These are phyloP conservation scores for Eilema depressum DNA, from an alignment of 2,888 invertebrate genomes.

Conservation along the genomic window DNA sequence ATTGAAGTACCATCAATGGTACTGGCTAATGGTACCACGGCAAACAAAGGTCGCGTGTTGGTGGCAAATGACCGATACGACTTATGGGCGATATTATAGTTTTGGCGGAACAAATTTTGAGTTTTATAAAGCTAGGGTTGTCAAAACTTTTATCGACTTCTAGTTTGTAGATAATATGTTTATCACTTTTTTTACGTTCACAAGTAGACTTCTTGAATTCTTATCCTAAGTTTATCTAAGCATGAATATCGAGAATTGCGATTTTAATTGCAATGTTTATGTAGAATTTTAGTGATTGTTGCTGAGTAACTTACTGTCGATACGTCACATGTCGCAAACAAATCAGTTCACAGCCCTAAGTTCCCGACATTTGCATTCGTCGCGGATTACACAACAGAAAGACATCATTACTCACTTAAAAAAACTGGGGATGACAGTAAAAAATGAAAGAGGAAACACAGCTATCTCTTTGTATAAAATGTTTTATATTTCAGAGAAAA, in stretches of 20 bases:
- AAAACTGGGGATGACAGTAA: conserved; percentile 46
- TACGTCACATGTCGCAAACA: not conserved
- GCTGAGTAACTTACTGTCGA: not conserved
- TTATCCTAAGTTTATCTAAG: not conserved
- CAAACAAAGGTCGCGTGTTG: too few relatives aligned
- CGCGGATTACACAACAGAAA: conserved; percentile 37
- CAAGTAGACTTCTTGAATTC: not conserved
- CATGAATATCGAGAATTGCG: not conserved
- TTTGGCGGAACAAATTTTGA: not conserved
- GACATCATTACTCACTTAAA: conserved; percentile 49
- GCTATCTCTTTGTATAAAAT: conserved; percentile 36
- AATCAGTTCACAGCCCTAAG: conserved; percentile 17
- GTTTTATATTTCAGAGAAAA: conserved; percentile 43
- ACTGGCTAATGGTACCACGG: too few relatives aligned
- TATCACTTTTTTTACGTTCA: not conserved
- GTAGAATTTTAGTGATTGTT: not conserved
- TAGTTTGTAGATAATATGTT: not conserved
- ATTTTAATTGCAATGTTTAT: not conserved
- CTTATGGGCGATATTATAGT: not conserved
- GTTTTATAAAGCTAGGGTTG: too few relatives aligned
- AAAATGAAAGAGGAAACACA: conserved; percentile 44
- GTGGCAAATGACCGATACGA: too few relatives aligned
- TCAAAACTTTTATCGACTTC: not conserved
- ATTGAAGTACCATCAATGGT: too few relatives aligned
- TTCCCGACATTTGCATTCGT: conserved; percentile 33